These are phyloP conservation scores for Amazona ochrocephala DNA, from an alignment of 2,797 vertebrate species.

Conservation along the genomic window DNA sequence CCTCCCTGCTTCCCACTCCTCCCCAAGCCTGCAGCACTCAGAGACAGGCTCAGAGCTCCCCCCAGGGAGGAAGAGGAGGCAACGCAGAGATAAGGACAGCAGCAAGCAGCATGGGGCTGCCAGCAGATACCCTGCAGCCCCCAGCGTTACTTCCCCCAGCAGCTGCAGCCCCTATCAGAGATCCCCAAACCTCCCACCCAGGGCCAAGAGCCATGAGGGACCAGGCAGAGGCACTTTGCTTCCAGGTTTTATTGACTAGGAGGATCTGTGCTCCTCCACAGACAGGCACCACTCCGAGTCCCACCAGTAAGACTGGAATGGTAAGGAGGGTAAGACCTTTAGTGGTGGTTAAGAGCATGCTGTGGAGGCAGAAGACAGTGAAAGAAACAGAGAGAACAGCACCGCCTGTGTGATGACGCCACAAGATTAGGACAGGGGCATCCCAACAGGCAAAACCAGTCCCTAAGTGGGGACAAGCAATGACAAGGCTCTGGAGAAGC, in stretches of 20 bases:
- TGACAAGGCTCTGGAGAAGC: not conserved
- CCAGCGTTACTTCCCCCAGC: not conserved
- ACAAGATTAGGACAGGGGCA: not conserved
- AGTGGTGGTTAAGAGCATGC: not conserved
- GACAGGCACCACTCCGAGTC: not conserved
- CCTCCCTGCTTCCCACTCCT: not conserved
- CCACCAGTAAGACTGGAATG: not conserved
- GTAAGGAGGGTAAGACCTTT: not conserved
- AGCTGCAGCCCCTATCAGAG: not conserved
- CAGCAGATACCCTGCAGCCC: not conserved
- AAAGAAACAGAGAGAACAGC: not conserved
- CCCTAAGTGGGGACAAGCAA: rapidly evolving
- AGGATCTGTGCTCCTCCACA: rapidly evolving
- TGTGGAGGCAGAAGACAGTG: not conserved
- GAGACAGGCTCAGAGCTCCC: constrained; percentile 46
- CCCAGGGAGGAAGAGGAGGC: constrained; percentile 32
- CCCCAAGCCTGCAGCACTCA: not conserved
- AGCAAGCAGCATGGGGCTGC: not conserved
- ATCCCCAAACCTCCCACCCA: not conserved
- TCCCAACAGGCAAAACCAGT: not conserved
- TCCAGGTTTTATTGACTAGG: constrained; percentile 23
- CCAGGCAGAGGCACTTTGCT: not conserved
- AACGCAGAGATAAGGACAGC: not conserved
- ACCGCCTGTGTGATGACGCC: not conserved
- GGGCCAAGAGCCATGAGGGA: not conserved